Conservation (phyloP, 1,140 invertebrate species). For the Drosophila sechellia region DNA sequence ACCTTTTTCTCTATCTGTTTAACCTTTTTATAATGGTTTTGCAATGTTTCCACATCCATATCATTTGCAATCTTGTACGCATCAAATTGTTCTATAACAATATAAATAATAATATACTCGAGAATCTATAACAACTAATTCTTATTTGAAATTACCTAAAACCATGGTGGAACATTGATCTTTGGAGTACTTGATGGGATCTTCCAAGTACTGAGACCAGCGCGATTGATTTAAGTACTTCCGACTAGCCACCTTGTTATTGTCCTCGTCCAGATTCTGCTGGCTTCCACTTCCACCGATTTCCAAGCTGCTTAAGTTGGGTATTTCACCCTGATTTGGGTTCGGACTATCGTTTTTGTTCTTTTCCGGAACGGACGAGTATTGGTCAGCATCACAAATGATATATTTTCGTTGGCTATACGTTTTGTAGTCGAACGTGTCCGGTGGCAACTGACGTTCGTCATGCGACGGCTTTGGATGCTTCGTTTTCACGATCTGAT, state of each 20-base stretch:
- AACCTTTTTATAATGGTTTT: constrained; percentile 37
- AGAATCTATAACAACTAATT: not conserved
- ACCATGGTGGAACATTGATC: constrained; percentile 16
- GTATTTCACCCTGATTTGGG: constrained; percentile 9
- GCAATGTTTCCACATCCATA: constrained; percentile 36
- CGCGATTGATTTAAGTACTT: constrained; percentile 23
- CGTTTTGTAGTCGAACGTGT: constrained; percentile 42
- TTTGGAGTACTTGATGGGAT: constrained; percentile 22
- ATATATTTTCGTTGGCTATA: constrained; percentile 28
- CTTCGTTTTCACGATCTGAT: constrained; percentile 18
- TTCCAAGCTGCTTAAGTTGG: constrained; percentile 27
- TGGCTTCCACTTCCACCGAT: constrained; percentile 4
- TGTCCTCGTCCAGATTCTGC: constrained; percentile 1
- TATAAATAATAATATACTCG: no score
- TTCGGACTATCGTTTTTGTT: constrained; percentile 19
- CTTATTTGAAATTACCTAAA: constrained; percentile 18
- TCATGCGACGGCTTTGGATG: constrained; percentile 32
- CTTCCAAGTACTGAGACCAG: constrained; percentile 38
- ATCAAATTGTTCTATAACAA: constrained; percentile 36
- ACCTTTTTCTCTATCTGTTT: constrained; percentile 44
- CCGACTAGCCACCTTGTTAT: constrained; percentile 3
- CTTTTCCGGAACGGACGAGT: constrained; percentile 11
- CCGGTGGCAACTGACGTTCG: constrained; percentile 38
- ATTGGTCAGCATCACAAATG: constrained; percentile 17
- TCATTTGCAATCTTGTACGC: constrained; percentile 38